These are phyloP conservation scores for Ethmia dodecea DNA, from an alignment of 2,888 invertebrate species.

Conservation along the genomic window DNA sequence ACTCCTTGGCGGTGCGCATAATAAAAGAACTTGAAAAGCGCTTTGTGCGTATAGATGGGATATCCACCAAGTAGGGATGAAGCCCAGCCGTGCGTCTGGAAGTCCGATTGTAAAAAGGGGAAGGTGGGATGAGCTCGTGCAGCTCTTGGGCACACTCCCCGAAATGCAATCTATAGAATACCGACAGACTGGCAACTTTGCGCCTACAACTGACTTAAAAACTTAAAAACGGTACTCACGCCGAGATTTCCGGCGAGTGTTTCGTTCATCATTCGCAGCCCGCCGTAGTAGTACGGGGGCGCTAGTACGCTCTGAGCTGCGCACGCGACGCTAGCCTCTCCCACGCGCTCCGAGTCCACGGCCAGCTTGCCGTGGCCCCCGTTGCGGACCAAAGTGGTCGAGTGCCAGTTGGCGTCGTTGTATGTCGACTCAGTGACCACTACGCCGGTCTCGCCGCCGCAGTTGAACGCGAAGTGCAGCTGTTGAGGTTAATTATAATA, in stretches of 20 bases:
- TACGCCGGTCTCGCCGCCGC: conserved; percentile 80
- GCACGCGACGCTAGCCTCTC: conserved; percentile 68
- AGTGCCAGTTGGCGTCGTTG: conserved; percentile 90
- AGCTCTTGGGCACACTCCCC: no score
- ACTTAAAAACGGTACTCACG: conserved; percentile 36
- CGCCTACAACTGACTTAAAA: no score
- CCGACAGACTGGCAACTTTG: no score
- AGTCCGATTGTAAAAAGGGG: no score
- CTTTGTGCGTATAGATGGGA: no score
- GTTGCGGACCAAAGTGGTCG: conserved; percentile 81
- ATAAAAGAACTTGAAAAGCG: no score
- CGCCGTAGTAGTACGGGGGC: conserved; percentile 89
- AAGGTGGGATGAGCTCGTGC: no score
- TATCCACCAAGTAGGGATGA: no score
- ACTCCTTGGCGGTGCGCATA: no score
- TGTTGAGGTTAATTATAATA: conserved; percentile 35
- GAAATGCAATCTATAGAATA: no score
- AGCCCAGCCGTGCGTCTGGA: no score
- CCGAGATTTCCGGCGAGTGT: conserved; percentile 33
- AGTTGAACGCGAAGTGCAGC: conserved; percentile 84
- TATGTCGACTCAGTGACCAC: conserved; percentile 77
- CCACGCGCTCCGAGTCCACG: conserved; percentile 79
- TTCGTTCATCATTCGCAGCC: conserved; percentile 73
- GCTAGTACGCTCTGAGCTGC: conserved; percentile 75
- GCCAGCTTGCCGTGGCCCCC: conserved; percentile 80